Percentiles rank a stretch among this genome's conserved stretches.
These are phyloP conservation scores for Odontomyia ornata DNA, from an alignment of 2,888 invertebrate species.

Conservation along the genomic window DNA sequence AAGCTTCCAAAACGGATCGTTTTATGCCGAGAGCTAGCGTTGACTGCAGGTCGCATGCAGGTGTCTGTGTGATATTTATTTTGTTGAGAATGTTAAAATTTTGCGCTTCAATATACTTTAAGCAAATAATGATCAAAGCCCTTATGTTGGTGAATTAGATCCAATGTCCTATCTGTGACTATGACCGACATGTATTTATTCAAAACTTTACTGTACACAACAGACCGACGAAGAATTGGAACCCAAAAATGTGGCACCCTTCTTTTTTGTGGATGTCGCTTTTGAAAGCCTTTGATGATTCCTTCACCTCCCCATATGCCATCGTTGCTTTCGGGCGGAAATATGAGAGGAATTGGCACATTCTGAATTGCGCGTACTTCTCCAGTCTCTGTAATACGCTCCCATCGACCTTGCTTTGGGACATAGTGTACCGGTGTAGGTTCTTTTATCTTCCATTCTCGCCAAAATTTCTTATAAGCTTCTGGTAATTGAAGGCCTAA, in stretches of 20 bases:
- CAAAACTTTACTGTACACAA: conserved; percentile 90
- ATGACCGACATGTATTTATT: conserved; percentile 83
- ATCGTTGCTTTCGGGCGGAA: conserved; percentile 79
- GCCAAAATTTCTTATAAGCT: conserved; percentile 86
- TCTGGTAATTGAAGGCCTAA: conserved; percentile 76
- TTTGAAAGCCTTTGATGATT: conserved; percentile 86
- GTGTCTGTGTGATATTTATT: conserved; percentile 70
- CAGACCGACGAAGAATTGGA: conserved; percentile 79
- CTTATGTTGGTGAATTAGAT: conserved; percentile 85
- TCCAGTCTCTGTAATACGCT: conserved; percentile 76
- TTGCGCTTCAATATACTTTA: conserved; percentile 67
- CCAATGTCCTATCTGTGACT: conserved; percentile 84
- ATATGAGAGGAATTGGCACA: conserved; percentile 77
- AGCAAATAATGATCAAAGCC: conserved; percentile 96
- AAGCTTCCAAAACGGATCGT: conserved; percentile 79
- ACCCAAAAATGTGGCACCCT: conserved; percentile 89
- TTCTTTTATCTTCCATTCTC: conserved; percentile 79
- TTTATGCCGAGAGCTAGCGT: conserved; percentile 85
- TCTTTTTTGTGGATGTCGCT: conserved; percentile 68
- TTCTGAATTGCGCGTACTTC: conserved; percentile 76
- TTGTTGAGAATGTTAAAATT: conserved; percentile 36
- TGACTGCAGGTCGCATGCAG: conserved; percentile 90
- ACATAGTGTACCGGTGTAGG: conserved; percentile 75
- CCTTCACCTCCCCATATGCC: conserved; percentile 98
- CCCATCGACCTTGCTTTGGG: conserved; percentile 77